These are phyloP conservation scores for Rhincodon typus DNA, from an alignment of 2,797 vertebrate genomes.

Conservation along the genomic window DNA sequence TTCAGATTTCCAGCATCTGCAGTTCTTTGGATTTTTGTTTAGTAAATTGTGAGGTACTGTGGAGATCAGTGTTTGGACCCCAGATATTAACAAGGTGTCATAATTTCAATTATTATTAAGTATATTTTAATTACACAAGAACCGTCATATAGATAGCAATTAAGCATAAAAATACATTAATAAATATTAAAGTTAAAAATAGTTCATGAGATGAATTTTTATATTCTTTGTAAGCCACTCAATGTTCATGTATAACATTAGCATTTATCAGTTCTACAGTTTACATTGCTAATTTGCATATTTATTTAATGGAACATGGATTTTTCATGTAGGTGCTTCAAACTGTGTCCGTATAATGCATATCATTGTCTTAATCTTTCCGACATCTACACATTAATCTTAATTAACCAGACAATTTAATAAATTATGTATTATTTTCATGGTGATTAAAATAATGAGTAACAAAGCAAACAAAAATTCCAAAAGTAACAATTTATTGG, in stretches of 20 bases:
- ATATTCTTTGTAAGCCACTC: neutral
- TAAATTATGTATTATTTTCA: neutral
- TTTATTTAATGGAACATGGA: neutral
- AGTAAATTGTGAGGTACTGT: too few relatives aligned
- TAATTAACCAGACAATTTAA: neutral
- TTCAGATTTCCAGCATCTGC: too few relatives aligned
- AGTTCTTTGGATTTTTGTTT: too few relatives aligned
- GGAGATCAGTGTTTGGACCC: too few relatives aligned
- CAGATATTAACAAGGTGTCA: neutral
- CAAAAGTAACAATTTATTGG: neutral
- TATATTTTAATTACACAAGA: neutral
- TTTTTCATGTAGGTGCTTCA: neutral
- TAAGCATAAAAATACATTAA: neutral
- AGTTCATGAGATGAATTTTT: neutral
- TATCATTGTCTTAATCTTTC: neutral
- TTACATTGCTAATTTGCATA: slow-evolving; percentile 4
- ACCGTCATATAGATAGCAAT: neutral
- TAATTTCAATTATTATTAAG: neutral
- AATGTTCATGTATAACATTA: neutral
- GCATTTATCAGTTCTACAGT: neutral
- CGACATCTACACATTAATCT: neutral
- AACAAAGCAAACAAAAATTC: neutral
- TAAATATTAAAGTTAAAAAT: neutral
- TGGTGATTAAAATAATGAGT: neutral
- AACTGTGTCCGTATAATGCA: neutral